phyloP scores from a whole-genome alignment of 1,140 invertebrate genomes.

The Phymastichus coffea region DNA sequence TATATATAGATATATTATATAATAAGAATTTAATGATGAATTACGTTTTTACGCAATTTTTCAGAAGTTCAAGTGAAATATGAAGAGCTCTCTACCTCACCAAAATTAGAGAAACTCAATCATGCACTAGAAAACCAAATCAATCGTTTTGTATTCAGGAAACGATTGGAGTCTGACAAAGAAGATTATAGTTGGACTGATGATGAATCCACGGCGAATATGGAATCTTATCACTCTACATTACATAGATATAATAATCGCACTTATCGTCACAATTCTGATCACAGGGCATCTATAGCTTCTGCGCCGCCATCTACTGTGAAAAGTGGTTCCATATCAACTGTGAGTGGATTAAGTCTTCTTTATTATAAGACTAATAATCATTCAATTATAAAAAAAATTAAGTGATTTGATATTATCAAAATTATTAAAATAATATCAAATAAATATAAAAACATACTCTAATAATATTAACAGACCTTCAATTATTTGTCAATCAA shows the following conservation, averaged over 20 bases:
- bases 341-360: slow-evolving; percentile 22
- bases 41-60: slow-evolving; percentile 10
- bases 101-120: slow-evolving; percentile 29
- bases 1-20: no score
- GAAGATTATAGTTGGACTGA: slow-evolving; percentile 32
- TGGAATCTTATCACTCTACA: slow-evolving; percentile 16
- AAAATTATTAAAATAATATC: no score
- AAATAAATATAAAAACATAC: no score
- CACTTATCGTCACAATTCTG: slow-evolving; percentile 17
- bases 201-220: slow-evolving; percentile 22
- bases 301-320: slow-evolving; percentile 36
- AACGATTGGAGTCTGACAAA: slow-evolving; percentile 25
- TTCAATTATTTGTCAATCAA: background rate
- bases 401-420: no score
- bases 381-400: background rate
- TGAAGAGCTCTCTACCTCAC: slow-evolving; percentile 31
- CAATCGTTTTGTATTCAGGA: background rate
- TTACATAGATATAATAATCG: background rate
- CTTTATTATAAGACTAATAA: background rate
- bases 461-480: no score
- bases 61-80: slow-evolving; percentile 42
- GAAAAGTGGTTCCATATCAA: slow-evolving; percentile 43
- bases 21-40: no score
- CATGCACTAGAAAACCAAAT: slow-evolving; percentile 1
- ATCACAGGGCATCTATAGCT: slow-evolving; percentile 41